Base-by-base conservation (phyloP, 2,113 vertebrate genomes). In the Platysteira castanea region DNA sequence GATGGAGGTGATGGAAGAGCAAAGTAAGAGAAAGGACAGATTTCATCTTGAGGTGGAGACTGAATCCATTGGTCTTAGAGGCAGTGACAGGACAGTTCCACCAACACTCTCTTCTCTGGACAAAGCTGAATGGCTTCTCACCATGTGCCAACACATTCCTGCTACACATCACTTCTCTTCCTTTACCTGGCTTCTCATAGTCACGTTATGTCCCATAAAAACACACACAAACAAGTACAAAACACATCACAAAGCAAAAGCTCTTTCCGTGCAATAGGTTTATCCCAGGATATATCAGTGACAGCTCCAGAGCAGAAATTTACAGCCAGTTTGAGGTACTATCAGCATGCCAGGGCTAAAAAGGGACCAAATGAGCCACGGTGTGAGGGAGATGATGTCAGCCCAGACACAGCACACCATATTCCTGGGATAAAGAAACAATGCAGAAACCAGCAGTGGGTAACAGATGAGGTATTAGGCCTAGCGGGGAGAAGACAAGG, bases 381-480 rank as follows among this genome's bases (percentile, higher is more conserved):
- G 97, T 93, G 96, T 93, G 97, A 98, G 89, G 76, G 92, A 97
- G 97, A 91, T 87, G 95, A 96, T 96, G 96, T 94, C 96, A 92
- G 41, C 42, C 94, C 27, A 67, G 82, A 88, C 92, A 57, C 78
- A 54, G 93, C 77, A 77, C 64, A 76, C 31, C 42, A 44, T 61
- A 76, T 89, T 47, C 65, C 89, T 81, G 79, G 76, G 92, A 88
- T 86, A 89, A 85, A 89, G 94, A 87, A 94, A 93, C 92, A 89
- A 93, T 39, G 93, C 89, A 68, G 59, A 93, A 91, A 47, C 19
- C 86, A 89, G 94, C 87, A 85, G 83, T 59, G 39, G 91, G 92
- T 96, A 71, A 95, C 96, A 96, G 95, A 97, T 91, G 94, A 95
- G 78, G 73, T 82, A 95, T 92, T 90, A 96, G 97, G 84, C 86